phyloP scores from a whole-genome alignment of 2,888 invertebrate species.

The Suillia variegata region DNA sequence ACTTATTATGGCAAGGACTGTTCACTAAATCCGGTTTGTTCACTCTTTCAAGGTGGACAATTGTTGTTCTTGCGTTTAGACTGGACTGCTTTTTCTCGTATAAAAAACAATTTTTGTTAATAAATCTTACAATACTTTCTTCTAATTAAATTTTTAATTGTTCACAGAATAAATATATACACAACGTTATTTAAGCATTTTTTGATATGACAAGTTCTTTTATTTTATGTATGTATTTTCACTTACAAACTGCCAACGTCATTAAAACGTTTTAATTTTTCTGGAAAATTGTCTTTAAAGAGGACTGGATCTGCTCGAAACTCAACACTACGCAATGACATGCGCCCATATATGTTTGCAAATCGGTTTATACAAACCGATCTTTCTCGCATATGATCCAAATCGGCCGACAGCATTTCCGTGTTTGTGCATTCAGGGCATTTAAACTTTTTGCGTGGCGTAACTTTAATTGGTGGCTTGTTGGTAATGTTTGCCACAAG shows the following conservation, averaged over 20 bases:
- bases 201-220: not conserved
- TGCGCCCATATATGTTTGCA: conserved; percentile 78
- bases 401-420: conserved; percentile 91
- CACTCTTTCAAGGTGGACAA: too few relatives aligned
- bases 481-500: conserved; percentile 90
- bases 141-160: too few relatives aligned
- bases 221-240: too few relatives aligned
- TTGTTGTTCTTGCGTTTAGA: too few relatives aligned
- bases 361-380: conserved; percentile 87
- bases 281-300: conserved; percentile 83
- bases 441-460: conserved; percentile 95
- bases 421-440: conserved; percentile 94
- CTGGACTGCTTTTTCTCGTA: too few relatives aligned
- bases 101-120: too few relatives aligned
- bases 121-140: too few relatives aligned
- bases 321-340: conserved; percentile 88
- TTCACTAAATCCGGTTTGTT: too few relatives aligned
- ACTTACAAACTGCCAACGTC: conserved; percentile 87
- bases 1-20: too few relatives aligned
- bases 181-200: too few relatives aligned
- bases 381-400: conserved; percentile 90
- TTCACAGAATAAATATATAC: too few relatives aligned
- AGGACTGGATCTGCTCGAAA: conserved; percentile 95
- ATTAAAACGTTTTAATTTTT: conserved; percentile 85
- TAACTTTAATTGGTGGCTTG: conserved; percentile 93